Evolutionary conservation across 2,113 vertebrate genomes (phyloP), one percentile per base, ranked within the genome.

Genomic region (Spea bombifrons): DNA sequence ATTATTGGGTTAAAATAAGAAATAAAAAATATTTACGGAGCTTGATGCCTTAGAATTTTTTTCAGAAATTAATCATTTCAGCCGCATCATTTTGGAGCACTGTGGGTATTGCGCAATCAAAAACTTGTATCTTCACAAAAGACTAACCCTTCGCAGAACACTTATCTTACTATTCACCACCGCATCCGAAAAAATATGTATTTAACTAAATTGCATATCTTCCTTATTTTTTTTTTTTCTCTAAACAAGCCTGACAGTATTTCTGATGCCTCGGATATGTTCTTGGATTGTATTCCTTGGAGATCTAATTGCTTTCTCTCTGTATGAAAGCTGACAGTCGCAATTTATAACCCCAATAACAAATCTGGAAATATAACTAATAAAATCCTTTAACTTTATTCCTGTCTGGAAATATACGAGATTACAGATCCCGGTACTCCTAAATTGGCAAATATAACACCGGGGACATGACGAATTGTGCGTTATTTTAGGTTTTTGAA

Each of bases 301-400:
- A 75, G 74, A 75, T 67, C 74, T 75, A 55, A 75, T 75, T 75
- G 66, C 64, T 75, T 75, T 75, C 74, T 43, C 64, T 43, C 13
- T 44, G 49, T 67, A 75, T 75, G 66, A 75, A 55, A 75, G 43
- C 50, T 75, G 74, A 67, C 74, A 75, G 64, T 15, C 74, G 53
- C 74, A 75, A 66, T 75, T 49, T 63, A 66, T 66, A 55, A 67
- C 66, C 66, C 66, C 74, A 75, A 75, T 75, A 75, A 67, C 64
- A 67, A 66, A 75, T 75, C 74, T 75, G 49, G 44, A 16, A 49
- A 66, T 7, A 67, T 48, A 75, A 45, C 49, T 66, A 67, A 75
- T 66, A 75, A 75, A 75, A 75, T 43, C 64, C 47, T 13, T 53
- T 66, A 75, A 75, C 49, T 53, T 53, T 66, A 55, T 66, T 75